These are phyloP conservation scores for Clivina fossor DNA, from an alignment of 2,888 invertebrate species.

Conservation along the genomic window DNA sequence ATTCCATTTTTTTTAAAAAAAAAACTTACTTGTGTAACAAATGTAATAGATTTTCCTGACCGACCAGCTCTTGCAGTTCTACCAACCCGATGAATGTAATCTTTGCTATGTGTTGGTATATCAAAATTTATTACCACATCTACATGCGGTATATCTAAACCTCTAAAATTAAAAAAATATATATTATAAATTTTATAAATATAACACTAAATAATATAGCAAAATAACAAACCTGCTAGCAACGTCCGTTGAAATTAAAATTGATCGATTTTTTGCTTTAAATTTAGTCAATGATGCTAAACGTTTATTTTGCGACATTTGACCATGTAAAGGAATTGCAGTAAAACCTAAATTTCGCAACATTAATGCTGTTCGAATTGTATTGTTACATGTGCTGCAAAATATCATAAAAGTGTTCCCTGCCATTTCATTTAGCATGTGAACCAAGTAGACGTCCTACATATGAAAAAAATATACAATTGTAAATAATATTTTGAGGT, in stretches of 20 bases:
- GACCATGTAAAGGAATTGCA: conserved; percentile 97
- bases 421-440: conserved; percentile 90
- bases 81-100: conserved; percentile 98
- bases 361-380: conserved; percentile 84
- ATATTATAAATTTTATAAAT: conserved; percentile 8
- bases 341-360: conserved; percentile 87
- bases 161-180: conserved; percentile 60
- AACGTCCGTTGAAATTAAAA: conserved; percentile 97
- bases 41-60: conserved; percentile 91
- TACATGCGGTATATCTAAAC: conserved; percentile 97
- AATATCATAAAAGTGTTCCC: conserved; percentile 98
- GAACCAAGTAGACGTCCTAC: conserved; percentile 95
- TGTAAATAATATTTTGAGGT: conserved; percentile 19
- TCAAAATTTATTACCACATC: conserved; percentile 98
- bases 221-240: conserved; percentile 76
- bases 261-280: conserved; percentile 88
- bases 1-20: neutral
- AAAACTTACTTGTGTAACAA: conserved; percentile 81
- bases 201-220: neutral
- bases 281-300: conserved; percentile 96
- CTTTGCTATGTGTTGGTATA: conserved; percentile 97
- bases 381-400: conserved; percentile 92
- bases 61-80: conserved; percentile 95
- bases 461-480: conserved; percentile 16
- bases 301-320: conserved; percentile 97